Base-by-base conservation (phyloP, 2,888 invertebrate genomes). In the Nemurella pictetii region DNA sequence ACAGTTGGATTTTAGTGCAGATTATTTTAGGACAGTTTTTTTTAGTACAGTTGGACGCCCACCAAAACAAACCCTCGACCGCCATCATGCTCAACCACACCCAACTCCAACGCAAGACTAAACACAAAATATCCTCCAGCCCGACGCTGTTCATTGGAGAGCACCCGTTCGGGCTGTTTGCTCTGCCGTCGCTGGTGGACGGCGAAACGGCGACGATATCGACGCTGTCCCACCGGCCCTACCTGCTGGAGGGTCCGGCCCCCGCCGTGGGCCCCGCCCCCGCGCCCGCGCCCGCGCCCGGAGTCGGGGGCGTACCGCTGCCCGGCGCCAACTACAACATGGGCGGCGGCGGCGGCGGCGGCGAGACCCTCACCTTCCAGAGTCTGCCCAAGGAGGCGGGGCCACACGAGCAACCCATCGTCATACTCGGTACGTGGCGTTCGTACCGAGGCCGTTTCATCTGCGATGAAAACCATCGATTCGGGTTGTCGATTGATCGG, bases 61-160 rank as follows among this genome's bases (percentile, higher is more conserved):
- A n/a, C n/a, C n/a, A n/a, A n/a, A n/a, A n/a, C n/a, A n/a, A n/a
- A n/a, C n/a, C n/a, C n/a, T n/a, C n/a, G n/a, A n/a, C n/a, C n/a
- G n/a, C n/a, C n/a, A n/a, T n/a, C n/a, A n/a, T n/a, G n/a, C n/a
- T n/a, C n/a, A n/a, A n/a, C n/a, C n/a, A n/a, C n/a, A n/a, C n/a
- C n/a, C n/a, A n/a, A n/a, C n/a, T n/a, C n/a, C n/a, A n/a, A 55
- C 20, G 15, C 55, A 55, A 55, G 9, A 55, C 55, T 12, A 55
- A 55, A 55, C 55, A 55, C 55, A n/a, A n/a, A n/a, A n/a, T n/a
- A 87, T 84, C 88, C 92, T 93, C 87, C 91, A 98, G 97, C 88
- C 96, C 96, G 85, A 96, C 98, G 0, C 91, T 99, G 36, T 99
- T 98, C 90, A 95, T 99, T 85, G 99, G 99, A 0, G 96, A 98